Conservation (phyloP, 2,888 invertebrate genomes). For the Chrysotoxum bicinctum region DNA sequence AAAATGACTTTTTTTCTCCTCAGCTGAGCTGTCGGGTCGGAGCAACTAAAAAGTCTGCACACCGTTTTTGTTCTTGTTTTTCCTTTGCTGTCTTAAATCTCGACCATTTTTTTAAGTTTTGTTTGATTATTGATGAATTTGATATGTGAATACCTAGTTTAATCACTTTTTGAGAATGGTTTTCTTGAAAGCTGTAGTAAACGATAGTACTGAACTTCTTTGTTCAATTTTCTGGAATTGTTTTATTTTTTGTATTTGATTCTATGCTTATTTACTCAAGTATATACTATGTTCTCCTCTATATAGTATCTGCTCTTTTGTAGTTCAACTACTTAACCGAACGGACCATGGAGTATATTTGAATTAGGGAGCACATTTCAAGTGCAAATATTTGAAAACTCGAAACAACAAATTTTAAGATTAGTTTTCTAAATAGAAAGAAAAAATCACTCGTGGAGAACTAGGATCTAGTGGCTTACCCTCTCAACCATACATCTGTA, state of each 20-base stretch:
- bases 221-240: slow-evolving; percentile 54
- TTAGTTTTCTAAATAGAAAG: too few relatives aligned
- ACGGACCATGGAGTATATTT: slow-evolving; percentile 13
- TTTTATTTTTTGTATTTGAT: slow-evolving; percentile 36
- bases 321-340: slow-evolving; percentile 8
- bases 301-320: slow-evolving; percentile 17
- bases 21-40: slow-evolving; percentile 30
- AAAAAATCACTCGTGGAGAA: too few relatives aligned
- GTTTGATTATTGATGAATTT: neutral
- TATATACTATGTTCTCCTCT: slow-evolving; percentile 28
- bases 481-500: too few relatives aligned
- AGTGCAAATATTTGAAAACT: neutral
- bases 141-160: slow-evolving; percentile 17
- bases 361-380: slow-evolving; percentile 40
- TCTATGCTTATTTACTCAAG: slow-evolving; percentile 60
- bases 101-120: neutral
- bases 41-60: slow-evolving; percentile 33
- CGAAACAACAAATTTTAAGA: too few relatives aligned
- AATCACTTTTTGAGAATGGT: slow-evolving; percentile 30
- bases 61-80: slow-evolving; percentile 9
- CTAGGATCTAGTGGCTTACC: too few relatives aligned
- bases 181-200: slow-evolving; percentile 16
- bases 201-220: slow-evolving; percentile 47
- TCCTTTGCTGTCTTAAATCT: neutral
- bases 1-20: slow-evolving; percentile 1